These are phyloP conservation scores for Chelidonichthys spinosus DNA, from an alignment of 2,797 vertebrate genomes.

Conservation along the genomic window DNA sequence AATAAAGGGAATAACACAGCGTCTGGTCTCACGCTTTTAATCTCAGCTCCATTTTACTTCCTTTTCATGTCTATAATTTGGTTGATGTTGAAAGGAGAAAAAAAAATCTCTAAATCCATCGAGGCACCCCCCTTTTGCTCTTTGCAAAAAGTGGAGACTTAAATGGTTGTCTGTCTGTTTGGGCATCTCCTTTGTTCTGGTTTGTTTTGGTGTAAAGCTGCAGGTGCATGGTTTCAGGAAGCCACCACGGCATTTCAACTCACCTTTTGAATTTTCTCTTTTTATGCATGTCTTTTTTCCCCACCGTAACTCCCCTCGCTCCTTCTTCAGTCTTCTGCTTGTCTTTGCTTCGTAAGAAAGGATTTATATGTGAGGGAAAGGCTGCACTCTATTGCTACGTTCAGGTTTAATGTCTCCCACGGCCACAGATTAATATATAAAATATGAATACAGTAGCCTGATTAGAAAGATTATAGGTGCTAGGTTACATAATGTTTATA, in stretches of 20 bases:
- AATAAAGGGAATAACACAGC: slow-evolving; percentile 68
- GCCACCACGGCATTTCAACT: neutral
- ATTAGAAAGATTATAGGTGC: slow-evolving; percentile 69
- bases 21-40: slow-evolving; percentile 68
- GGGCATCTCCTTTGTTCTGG: slow-evolving; percentile 53
- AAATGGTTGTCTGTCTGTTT: slow-evolving; percentile 39
- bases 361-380: slow-evolving; percentile 14
- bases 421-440: slow-evolving; percentile 43
- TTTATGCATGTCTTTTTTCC: neutral
- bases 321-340: neutral
- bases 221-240: slow-evolving; percentile 41
- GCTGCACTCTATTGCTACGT: slow-evolving; percentile 56
- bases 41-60: slow-evolving; percentile 65
- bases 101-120: slow-evolving; percentile 33
- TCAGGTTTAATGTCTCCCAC: slow-evolving; percentile 68
- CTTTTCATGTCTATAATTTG: slow-evolving; percentile 76
- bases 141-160: slow-evolving; percentile 42
- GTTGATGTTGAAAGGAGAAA: slow-evolving; percentile 65
- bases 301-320: neutral
- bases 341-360: neutral
- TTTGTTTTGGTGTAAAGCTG: slow-evolving; percentile 43
- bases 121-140: slow-evolving; percentile 45
- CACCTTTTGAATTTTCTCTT: slow-evolving; percentile 3
- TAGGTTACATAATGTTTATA: slow-evolving; percentile 32
- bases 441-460: slow-evolving; percentile 66